Conservation (phyloP, 2,888 invertebrate genomes). For the Steinernema hermaphroditum region DNA sequence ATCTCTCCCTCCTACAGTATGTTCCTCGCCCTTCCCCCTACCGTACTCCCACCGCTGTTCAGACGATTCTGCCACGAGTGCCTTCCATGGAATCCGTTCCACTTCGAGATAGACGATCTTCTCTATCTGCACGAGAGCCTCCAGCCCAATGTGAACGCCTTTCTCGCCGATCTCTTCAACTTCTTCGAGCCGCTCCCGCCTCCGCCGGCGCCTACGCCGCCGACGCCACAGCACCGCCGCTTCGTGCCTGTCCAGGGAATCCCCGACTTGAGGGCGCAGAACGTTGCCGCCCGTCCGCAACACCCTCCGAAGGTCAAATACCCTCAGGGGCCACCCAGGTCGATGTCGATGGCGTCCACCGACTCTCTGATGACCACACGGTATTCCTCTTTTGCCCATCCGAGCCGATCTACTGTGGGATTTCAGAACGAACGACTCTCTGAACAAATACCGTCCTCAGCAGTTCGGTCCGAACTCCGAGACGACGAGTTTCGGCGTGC, state of each 20-base stretch:
- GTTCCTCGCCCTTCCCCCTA: conserved; percentile 18
- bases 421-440: conserved; percentile 27
- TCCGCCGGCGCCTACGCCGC: conserved; percentile 29
- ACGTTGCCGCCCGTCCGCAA: conserved; percentile 50
- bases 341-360: conserved; percentile 42
- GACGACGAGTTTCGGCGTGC: conserved; percentile 18
- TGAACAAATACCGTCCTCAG: conserved; percentile 1
- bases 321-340: conserved; percentile 15
- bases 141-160: conserved; percentile 65
- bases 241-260: conserved; percentile 60
- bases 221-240: conserved; percentile 51
- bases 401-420: not conserved
- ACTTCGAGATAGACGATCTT: conserved; percentile 69
- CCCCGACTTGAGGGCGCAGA: conserved; percentile 60
- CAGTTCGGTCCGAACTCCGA: not conserved
- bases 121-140: conserved; percentile 67
- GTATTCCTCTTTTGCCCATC: not conserved
- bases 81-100: conserved; percentile 67
- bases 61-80: conserved; percentile 66
- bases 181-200: conserved; percentile 64
- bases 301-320: conserved; percentile 50
- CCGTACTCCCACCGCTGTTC: conserved; percentile 10
- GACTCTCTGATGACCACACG: conserved; percentile 45
- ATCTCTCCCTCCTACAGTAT: conserved; percentile 67
- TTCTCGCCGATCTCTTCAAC: conserved; percentile 69